Base-by-base conservation (phyloP, 2,797 vertebrate genomes). In the Xiphophorus birchmanni region DNA sequence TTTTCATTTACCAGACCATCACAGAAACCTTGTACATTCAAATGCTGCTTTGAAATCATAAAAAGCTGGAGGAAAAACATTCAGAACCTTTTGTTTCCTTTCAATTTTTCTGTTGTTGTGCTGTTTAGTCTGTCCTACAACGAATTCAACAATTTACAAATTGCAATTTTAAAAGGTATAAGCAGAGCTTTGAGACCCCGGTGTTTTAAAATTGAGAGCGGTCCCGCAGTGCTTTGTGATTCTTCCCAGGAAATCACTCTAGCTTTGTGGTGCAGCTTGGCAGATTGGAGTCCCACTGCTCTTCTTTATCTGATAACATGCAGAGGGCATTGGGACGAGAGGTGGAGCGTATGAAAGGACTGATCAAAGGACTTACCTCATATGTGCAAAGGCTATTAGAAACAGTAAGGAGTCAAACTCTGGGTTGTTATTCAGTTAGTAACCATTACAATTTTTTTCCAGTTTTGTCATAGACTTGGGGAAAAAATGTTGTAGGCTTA, bases 251-350 rank as follows among this genome's bases (percentile, higher is more conserved):
- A 90, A 89, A 90, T 90, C 83, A 84, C 50, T 63, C 48, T 0
- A 1, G 73, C 86, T 90, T 90, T 87, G 78, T 82, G 80, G 75
- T 37, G 4, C 29, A 82, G 82, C 48, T 50, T 72, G 47, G 76
- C 73, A 82, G 78, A 90, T 82, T 85, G 84, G 75, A 80, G 75
- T 85, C 86, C 77, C 50, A 69, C 84, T 79, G 88, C 76, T 91
- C 76, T 82, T 84, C 86, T 91, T 86, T 82, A 77, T 90, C 72
- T 84, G 79, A 89, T 90, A 81, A 85, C 85, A 86, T 82, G 73
- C 79, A 82, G 72, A 72, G 54, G 54, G 29, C 54, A 58, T 80
- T 73, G 77, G 48, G 75, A 75, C 56, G 65, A 4, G 79, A 81
- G 75, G 71, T 84, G 79, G 80, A 76, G 65, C 65, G 80, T 75